Conservation (phyloP, 2,797 vertebrate species). For the Rhodeus uyekii region DNA sequence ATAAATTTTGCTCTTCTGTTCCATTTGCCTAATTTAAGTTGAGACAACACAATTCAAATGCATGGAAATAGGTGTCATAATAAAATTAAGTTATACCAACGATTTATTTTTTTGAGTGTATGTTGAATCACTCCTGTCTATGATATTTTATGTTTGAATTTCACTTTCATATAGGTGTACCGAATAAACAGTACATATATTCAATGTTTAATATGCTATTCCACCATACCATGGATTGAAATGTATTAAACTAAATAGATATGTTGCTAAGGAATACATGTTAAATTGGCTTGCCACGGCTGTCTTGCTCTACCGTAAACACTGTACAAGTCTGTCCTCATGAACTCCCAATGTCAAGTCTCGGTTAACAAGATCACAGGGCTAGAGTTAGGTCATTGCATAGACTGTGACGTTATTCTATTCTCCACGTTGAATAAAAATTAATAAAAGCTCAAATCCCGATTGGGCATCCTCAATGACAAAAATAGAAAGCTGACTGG, state of each 20-base stretch:
- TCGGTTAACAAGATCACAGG: constrained; percentile 52
- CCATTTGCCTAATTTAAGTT: too few relatives aligned
- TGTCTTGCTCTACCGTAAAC: constrained; percentile 79
- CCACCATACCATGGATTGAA: neutral
- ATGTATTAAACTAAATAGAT: neutral
- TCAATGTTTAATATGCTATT: neutral
- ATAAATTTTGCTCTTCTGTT: too few relatives aligned
- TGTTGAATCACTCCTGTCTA: neutral
- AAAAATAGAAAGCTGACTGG: neutral
- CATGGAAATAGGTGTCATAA: too few relatives aligned
- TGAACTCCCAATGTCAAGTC: constrained; percentile 58
- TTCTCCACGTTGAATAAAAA: neutral
- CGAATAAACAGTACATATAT: neutral
- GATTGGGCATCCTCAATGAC: neutral
- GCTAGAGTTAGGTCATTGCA: constrained; percentile 31
- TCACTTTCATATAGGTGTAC: neutral
- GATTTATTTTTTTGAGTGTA: too few relatives aligned
- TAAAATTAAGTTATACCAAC: too few relatives aligned
- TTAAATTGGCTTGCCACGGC: neutral
- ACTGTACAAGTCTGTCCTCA: constrained; percentile 50
- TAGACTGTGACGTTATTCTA: neutral
- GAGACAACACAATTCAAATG: too few relatives aligned
- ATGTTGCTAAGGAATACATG: constrained; percentile 13
- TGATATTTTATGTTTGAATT: neutral
- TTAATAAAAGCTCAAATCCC: neutral